Percentiles rank a stretch among this genome's conserved stretches.
phyloP scores from a whole-genome alignment of 2,797 vertebrate genomes.

The Capromys pilorides region DNA sequence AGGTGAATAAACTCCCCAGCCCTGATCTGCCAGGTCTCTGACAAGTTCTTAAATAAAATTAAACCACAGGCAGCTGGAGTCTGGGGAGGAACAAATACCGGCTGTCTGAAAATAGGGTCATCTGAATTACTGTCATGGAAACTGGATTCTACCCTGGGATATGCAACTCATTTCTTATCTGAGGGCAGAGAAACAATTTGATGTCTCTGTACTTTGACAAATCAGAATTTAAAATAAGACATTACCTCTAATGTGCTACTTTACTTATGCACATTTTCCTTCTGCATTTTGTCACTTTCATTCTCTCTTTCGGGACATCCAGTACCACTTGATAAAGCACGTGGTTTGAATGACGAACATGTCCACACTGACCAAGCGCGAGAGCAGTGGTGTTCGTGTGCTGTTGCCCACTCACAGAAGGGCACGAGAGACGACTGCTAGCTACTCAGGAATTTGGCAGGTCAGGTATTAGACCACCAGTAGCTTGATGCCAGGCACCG shows the following conservation, averaged over 20 bases:
- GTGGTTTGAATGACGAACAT: not conserved
- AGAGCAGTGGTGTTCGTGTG: not conserved
- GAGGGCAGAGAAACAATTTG: not conserved
- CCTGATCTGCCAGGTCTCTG: not conserved
- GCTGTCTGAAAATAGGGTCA: not conserved
- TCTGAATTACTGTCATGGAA: constrained; percentile 25
- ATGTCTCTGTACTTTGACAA: not conserved
- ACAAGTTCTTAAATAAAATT: not conserved
- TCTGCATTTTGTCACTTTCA: constrained; percentile 34
- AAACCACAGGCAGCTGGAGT: not conserved
- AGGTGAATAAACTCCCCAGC: not conserved
- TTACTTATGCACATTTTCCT: not conserved
- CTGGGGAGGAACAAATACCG: not conserved
- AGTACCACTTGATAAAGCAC: not conserved
- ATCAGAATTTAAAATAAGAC: constrained; percentile 56
- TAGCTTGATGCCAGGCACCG: not conserved
- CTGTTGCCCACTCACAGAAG: not conserved
- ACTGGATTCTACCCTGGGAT: constrained; percentile 4
- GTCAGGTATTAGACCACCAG: not conserved
- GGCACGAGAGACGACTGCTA: too few species aligned
- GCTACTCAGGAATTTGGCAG: not conserved
- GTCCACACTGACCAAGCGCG: not conserved
- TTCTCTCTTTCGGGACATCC: not conserved
- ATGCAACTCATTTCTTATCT: not conserved
- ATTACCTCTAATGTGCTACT: not conserved